Conservation (phyloP, 2,113 vertebrate genomes). For the Toxotes jaculatrix region DNA sequence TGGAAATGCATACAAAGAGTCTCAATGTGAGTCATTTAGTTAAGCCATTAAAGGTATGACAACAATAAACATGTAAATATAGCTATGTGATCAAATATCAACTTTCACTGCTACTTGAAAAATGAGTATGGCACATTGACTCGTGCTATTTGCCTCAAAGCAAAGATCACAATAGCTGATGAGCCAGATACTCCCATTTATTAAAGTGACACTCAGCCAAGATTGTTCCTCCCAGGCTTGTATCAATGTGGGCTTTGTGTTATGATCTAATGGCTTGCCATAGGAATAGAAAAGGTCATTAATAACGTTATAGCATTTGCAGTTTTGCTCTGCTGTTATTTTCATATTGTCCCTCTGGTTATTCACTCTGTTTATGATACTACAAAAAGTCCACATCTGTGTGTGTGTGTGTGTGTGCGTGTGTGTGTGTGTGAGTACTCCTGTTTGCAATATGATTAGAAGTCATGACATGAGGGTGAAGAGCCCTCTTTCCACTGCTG, state of each 20-base stretch:
- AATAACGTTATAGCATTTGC: conserved; percentile 60
- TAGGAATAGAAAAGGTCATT: conserved; percentile 73
- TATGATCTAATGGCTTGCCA: conserved; percentile 71
- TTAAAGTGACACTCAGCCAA: conserved; percentile 53
- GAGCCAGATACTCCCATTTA: conserved; percentile 51
- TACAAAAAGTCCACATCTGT: conserved; percentile 4
- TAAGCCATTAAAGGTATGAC: too few relatives aligned
- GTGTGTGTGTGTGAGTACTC: not conserved
- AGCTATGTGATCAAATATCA: not conserved
- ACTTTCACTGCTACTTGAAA: conserved; percentile 14
- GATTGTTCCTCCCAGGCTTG: conserved; percentile 52
- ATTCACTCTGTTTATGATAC: conserved; percentile 28
- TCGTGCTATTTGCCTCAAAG: conserved; percentile 44
- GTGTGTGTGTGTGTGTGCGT: not conserved
- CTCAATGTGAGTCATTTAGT: too few relatives aligned
- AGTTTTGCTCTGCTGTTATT: conserved; percentile 64
- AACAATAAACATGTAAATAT: not conserved
- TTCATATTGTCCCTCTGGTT: conserved; percentile 48
- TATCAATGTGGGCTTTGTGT: conserved; percentile 51
- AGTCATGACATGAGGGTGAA: not conserved
- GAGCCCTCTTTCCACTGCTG: not conserved
- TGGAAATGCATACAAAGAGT: not conserved
- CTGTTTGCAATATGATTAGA: not conserved
- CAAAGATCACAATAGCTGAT: conserved; percentile 50
- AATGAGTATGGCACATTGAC: conserved; percentile 23